Conservation (phyloP, 2,797 vertebrate genomes). For the Myripristis murdjan region DNA sequence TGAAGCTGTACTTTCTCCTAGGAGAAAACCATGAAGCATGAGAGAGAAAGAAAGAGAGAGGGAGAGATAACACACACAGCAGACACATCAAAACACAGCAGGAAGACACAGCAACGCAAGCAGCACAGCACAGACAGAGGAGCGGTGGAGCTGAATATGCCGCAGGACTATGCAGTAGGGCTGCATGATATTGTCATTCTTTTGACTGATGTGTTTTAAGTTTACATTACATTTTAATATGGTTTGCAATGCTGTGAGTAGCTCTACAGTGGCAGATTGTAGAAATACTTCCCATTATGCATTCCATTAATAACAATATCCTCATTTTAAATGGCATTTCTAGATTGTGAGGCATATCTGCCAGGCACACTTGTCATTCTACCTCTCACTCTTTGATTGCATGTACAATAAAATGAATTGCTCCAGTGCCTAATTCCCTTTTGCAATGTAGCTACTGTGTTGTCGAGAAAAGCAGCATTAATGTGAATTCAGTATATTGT, state of each 20-base stretch:
- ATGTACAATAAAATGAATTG: neutral
- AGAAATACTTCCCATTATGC: neutral
- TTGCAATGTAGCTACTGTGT: conserved; percentile 7
- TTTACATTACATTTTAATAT: too few relatives aligned
- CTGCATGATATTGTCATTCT: neutral
- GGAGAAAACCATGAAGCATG: conserved; percentile 89
- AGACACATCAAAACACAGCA: conserved; percentile 83
- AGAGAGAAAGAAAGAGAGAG: conserved; percentile 76
- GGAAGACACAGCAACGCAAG: conserved; percentile 68
- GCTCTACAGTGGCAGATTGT: neutral
- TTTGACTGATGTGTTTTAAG: neutral
- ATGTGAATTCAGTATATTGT: conserved; percentile 5
- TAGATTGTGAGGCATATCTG: neutral
- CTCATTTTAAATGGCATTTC: neutral
- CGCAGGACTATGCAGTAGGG: conserved; percentile 61
- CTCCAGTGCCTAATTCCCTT: neutral
- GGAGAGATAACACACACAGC: conserved; percentile 83
- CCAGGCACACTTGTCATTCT: neutral
- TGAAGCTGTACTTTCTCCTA: conserved; percentile 99
- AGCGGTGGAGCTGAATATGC: conserved; percentile 52
- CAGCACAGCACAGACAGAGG: conserved; percentile 60
- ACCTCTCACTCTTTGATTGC: neutral
- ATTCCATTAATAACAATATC: conserved; percentile 27
- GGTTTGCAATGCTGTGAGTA: neutral
- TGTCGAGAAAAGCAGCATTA: neutral